A percentile compares a stretch with the other conserved stretches of the same genome.
Evolutionary conservation across 2,888 invertebrate genomes (phyloP).

Genomic region (Rhogogaster chlorosoma): DNA sequence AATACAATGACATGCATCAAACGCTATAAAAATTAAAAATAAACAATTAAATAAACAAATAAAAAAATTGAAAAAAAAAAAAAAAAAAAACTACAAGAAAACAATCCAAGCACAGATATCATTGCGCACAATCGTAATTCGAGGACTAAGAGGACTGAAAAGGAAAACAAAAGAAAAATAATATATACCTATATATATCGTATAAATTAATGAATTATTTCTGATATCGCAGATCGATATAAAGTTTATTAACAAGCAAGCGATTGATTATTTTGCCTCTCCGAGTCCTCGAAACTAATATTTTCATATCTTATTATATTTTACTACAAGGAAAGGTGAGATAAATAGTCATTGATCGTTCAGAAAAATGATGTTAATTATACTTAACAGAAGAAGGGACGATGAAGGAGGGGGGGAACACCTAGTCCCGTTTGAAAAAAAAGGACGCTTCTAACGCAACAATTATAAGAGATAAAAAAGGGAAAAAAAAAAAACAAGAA

Average conservation of each 20-base stretch:
- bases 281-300: constrained; percentile 39
- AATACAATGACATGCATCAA: constrained; percentile 36
- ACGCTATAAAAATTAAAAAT: constrained; percentile 37
- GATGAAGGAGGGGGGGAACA: not conserved
- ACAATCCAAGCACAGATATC: constrained; percentile 21
- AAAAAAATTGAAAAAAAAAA: constrained; percentile 49
- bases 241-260: not conserved
- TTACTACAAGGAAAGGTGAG: constrained; percentile 2
- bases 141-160: constrained; percentile 14
- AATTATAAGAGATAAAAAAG: not conserved
- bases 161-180: not conserved
- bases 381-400: not conserved
- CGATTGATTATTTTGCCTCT: not conserved
- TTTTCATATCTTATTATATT: constrained; percentile 48
- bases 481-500: not conserved
- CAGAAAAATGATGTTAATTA: not conserved
- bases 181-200: no score
- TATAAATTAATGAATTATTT: not conserved
- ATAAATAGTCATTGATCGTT: not conserved
- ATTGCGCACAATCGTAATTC: constrained; percentile 49
- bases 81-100: constrained; percentile 23
- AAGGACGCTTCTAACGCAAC: not conserved
- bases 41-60: not conserved
- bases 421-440: not conserved
- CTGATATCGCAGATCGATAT: not conserved